Evolutionary conservation across 2,113 vertebrate genomes (phyloP).

Genomic region (Acrocephalus kingi): DNA sequence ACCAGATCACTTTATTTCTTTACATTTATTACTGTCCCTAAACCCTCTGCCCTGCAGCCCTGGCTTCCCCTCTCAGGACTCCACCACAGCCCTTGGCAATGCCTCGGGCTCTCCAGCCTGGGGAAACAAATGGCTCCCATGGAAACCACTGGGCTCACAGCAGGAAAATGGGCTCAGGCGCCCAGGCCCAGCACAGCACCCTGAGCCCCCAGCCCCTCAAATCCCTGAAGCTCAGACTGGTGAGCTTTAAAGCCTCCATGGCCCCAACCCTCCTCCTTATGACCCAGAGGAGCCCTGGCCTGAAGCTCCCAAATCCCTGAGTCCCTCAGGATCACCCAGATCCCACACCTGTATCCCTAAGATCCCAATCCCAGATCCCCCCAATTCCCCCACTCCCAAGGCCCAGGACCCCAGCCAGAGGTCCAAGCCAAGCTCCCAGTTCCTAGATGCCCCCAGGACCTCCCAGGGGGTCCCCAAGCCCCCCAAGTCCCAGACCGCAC

Average conservation of each 20-base stretch:
- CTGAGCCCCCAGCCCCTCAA: neutral
- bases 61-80: neutral
- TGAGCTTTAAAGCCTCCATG: neutral
- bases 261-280: too few species aligned
- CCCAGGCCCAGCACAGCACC: neutral
- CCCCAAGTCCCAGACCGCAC: neutral
- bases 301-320: neutral
- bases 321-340: neutral
- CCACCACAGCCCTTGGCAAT: neutral
- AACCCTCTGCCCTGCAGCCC: neutral
- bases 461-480: neutral
- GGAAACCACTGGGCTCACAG: neutral
- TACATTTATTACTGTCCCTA: neutral
- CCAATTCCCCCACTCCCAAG: neutral
- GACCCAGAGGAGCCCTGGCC: too few species aligned
- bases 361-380: neutral
- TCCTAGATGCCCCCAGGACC: too few species aligned
- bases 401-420: neutral
- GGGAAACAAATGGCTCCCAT: constrained; percentile 19
- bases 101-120: neutral
- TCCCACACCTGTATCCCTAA: neutral
- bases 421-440: neutral
- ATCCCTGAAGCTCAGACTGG: neutral
- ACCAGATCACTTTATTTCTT: neutral
- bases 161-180: neutral